Evolutionary conservation across 2,797 vertebrate genomes (phyloP), one percentile per base, ranked within the genome.

Genomic region (Pangasius djambal): DNA sequence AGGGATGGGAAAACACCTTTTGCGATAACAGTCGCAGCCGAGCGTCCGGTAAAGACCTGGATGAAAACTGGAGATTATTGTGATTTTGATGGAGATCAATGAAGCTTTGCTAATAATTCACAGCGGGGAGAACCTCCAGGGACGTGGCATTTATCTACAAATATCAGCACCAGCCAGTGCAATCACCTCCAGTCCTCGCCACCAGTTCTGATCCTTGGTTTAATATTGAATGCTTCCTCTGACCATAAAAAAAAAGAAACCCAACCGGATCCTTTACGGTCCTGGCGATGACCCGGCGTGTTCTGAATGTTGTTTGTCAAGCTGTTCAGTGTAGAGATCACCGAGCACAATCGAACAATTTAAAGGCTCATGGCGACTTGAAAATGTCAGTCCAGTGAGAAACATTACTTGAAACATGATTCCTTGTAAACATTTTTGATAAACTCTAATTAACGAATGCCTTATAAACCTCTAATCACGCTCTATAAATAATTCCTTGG

Each of bases 11-110:
- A 96, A 94, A 90, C 92, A 91, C 92, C 92, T 92, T 92, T 74
- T 86, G 89, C 85, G 89, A 90, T 92, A 91, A 92, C 92, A 94
- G 94, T 96, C 95, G 97, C 95, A 95, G 94, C 93, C 92, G 94
- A 93, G 95, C 93, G 94, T 92, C 92, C 88, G 85, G 92, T 92
- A 95, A 95, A 95, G 95, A 94, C 94, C 83, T 93, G 94, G 94
- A 95, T 94, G 94, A 95, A 69, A 95, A 96, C 95, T 94, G 94
- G 95, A 96, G 96, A 96, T 95, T 95, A 93, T 94, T 91, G 93
- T 94, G 87, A 89, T 96, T 96, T 95, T 94, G 95, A 90, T 93
- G 94, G 94, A 95, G 96, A 97, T 97, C 96, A 96, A 96, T 96
- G 96, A 94, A 92, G 94, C 93, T 92, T 93, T 83, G 92, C 94